phyloP scores from a whole-genome alignment of 1,140 invertebrate genomes.

The Papilio xuthus region DNA sequence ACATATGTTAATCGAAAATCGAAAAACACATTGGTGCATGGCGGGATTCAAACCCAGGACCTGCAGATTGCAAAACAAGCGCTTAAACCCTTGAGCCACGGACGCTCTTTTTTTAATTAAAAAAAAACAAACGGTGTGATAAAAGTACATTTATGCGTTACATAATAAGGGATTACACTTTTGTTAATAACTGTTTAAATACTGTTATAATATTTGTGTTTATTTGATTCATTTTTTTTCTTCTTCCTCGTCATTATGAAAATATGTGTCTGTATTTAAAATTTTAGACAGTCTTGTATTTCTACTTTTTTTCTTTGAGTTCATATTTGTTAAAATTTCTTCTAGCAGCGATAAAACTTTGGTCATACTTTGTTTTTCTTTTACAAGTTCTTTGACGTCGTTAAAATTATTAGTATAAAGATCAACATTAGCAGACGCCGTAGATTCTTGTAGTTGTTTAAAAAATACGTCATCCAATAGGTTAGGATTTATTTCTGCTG shows the following conservation, averaged over 20 bases:
- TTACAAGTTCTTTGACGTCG: conserved; percentile 33
- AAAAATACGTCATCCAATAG: conserved; percentile 1
- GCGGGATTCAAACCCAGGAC: too few species aligned
- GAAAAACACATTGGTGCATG: too few species aligned
- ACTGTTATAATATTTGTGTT: too few species aligned
- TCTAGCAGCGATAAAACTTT: conserved; percentile 34
- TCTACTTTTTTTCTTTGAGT: conserved; percentile 19
- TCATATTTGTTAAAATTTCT: conserved; percentile 35
- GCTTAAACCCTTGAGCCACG: too few species aligned
- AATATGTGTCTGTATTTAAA: not conserved
- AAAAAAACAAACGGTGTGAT: not conserved
- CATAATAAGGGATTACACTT: not conserved
- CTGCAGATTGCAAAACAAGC: too few species aligned
- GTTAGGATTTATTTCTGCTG: conserved; percentile 10
- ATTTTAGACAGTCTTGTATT: conserved; percentile 16
- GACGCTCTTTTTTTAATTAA: too few species aligned
- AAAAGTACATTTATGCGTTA: conserved; percentile 9
- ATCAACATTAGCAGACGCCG: not conserved
- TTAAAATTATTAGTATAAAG: not conserved
- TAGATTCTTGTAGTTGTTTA: not conserved
- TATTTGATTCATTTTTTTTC: conserved; percentile 1
- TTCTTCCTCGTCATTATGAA: not conserved
- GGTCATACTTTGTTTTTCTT: conserved; percentile 36
- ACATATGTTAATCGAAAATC: too few species aligned
- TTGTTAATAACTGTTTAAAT: too few species aligned